Evolutionary conservation across 2,888 invertebrate species (phyloP), one percentile per base, ranked within the genome.

Genomic region (Tinea trinotella): DNA sequence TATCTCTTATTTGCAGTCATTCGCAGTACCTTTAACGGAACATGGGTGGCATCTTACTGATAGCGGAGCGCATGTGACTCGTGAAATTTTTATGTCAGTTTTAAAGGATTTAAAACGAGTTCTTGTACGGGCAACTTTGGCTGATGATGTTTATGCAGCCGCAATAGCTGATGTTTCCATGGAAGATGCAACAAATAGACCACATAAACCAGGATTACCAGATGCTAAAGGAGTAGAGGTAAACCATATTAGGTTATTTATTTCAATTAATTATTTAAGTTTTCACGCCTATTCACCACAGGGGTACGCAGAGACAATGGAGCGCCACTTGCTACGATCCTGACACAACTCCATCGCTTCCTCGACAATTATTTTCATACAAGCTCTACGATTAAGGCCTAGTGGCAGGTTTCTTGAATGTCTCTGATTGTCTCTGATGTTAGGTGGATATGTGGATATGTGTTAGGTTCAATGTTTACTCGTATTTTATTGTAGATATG

Each of bases 131-230:
- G 97, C 97, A 1, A 92, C 95, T 0, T 89, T 90, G 48, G 88
- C 90, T 57, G 66, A 67, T 0, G 81, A 87, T 53, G 88, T 93
- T 58, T 89, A 90, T 56, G 82, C 88, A 0, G 88, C 91, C 0
- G 89, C 90, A 52, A 90, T 99, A 46, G 91, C 94, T 56, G 95
- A 97, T 67, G 92, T 99, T 0, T 90, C 91, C 17, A 88, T 98
- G 74, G 97, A 98, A 62, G 93, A 94, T 1, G 95, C 96, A 0
- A 46, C 46, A 46, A 46, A 46, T n/a, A 19, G 19, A 10, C 46
- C 46, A 3, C 19, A 46, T 19, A 6, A 19, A 4, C 46, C 46
- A 18, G 46, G 46, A 18, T 9, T 46, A 6, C 82, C 85, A 40
- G 9, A 18, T 46, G 96, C 96, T 0, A 88, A 85, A 2, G 91